Evolutionary conservation across 1,140 invertebrate species (phyloP), one percentile per base, ranked within the genome.

Genomic region (Ips typographus): DNA sequence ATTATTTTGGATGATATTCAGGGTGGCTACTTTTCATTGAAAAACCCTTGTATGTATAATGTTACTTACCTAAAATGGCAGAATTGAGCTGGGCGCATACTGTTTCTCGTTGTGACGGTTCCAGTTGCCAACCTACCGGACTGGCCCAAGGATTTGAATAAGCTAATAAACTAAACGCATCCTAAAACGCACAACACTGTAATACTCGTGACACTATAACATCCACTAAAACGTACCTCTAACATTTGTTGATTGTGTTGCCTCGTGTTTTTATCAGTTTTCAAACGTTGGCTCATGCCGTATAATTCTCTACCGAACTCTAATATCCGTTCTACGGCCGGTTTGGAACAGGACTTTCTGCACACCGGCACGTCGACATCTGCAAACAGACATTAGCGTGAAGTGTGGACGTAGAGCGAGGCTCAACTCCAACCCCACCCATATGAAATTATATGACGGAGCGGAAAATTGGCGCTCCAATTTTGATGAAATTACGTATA

Each of bases 61-160:
- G 22, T 22, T 22, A 22, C 67, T 82, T 82, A 94, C 93, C 92
- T 83, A 95, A 87, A 84, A 99, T 98, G 79, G 97, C 95, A 82
- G 95, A 97, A 84, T 99, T 98, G 72, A 99, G 88, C 76, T 93
- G 91, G 75, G 94, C 92, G 86, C 94, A 98, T 68, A 98, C 93
- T 53, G 91, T 90, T 85, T 98, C 96, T 77, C 96, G 87, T 78
- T 97, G 91, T 70, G 92, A 86, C 6, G 95, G 92, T 81, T 97
- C 91, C 73, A 98, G 84, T 80, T 98, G 95, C 90, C 93, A 95
- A 39, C 95, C 95, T 56, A 98, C 90, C 38, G 96, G 96, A 82
- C 95, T 97, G 76, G 89, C 90, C 94, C 95, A 98, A 4, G 97
- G 97, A 86, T 98, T 97, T 74, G 94, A 93, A 84, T 98, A 99